Conservation (phyloP, 2,888 invertebrate genomes). For the Nephrotoma appendiculata region DNA sequence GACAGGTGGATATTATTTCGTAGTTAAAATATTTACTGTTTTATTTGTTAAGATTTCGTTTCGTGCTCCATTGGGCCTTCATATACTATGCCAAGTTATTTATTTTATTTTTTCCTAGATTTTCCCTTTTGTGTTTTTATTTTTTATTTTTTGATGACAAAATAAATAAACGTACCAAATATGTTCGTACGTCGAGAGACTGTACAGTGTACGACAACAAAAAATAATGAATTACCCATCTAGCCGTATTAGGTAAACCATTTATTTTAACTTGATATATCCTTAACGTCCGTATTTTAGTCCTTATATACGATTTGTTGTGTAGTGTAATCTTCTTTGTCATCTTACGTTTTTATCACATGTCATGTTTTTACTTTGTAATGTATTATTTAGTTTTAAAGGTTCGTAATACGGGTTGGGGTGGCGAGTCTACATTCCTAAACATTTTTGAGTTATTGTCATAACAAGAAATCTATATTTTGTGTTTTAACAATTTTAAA, state of each 20-base stretch:
- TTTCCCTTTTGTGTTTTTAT: not conserved
- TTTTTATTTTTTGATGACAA: not conserved
- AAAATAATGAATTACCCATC: not conserved
- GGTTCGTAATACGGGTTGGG: not conserved
- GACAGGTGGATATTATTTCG: not conserved
- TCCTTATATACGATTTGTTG: not conserved
- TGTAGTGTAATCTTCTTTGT: not conserved
- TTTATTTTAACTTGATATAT: not conserved
- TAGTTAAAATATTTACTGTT: not conserved
- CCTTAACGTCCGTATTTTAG: not conserved
- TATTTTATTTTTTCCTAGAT: not conserved
- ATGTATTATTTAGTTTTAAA: not conserved
- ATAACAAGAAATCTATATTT: not conserved
- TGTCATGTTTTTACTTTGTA: not conserved
- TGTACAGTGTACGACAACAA: not conserved
- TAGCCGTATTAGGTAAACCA: not conserved
- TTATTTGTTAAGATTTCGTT: not conserved
- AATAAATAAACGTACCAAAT: not conserved
- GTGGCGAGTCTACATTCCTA: not conserved
- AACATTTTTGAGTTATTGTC: not conserved
- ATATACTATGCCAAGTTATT: not conserved
- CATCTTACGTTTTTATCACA: not conserved
- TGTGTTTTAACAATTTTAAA: no score
- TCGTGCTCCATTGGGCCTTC: not conserved
- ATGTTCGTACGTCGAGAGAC: not conserved